Evolutionary conservation across 2,113 vertebrate genomes (phyloP).

Genomic region (Aspidoscelis tigris): DNA sequence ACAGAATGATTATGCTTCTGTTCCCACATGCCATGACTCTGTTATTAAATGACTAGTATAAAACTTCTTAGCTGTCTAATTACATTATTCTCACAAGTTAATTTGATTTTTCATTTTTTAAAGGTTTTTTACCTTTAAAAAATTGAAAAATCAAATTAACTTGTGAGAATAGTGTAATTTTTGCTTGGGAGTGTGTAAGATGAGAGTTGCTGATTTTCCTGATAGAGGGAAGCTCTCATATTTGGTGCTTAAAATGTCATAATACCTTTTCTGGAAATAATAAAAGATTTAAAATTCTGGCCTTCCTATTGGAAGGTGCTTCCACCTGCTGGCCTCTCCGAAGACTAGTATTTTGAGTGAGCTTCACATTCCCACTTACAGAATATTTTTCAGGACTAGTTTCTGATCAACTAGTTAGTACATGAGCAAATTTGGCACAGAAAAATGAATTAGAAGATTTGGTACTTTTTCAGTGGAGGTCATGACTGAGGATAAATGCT

Average conservation of each 20-base stretch:
- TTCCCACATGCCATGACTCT: not conserved
- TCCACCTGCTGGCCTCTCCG: conserved; percentile 59
- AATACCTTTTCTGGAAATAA: not conserved
- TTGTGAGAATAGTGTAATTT: no score
- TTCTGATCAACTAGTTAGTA: no score
- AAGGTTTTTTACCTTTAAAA: not conserved
- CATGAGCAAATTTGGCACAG: not conserved
- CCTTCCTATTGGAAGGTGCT: conserved; percentile 31
- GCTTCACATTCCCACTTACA: rapidly evolving
- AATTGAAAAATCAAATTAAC: no score
- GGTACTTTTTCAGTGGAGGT: not conserved
- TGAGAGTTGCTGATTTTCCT: not conserved
- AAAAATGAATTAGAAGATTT: rapidly evolving
- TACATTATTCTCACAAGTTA: not conserved
- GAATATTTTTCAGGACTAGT: not conserved
- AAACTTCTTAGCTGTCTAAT: not conserved
- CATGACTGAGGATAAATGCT: not conserved
- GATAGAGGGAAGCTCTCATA: not conserved
- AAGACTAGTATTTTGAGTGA: not conserved
- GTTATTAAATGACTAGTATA: not conserved
- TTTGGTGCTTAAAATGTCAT: not conserved
- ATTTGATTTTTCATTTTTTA: not conserved
- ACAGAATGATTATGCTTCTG: no score
- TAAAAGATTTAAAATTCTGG: not conserved
- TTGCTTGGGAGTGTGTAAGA: not conserved